These are phyloP conservation scores for Drosophila simulans DNA, from an alignment of 1,140 invertebrate species.

Conservation along the genomic window DNA sequence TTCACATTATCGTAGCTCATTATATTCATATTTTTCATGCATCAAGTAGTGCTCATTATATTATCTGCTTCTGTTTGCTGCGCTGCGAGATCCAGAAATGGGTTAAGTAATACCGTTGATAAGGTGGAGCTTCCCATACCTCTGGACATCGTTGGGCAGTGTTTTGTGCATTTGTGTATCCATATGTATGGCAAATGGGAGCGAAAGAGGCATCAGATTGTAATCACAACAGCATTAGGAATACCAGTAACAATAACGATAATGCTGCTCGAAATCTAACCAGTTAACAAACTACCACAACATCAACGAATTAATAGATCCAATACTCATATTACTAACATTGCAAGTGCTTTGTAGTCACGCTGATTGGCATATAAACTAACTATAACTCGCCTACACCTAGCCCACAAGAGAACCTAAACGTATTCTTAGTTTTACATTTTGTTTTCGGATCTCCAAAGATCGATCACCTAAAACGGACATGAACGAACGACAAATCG, in stretches of 20 bases:
- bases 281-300: conserved; percentile 36
- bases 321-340: conserved; percentile 48
- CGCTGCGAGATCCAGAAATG: conserved; percentile 5
- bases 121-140: background rate
- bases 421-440: conserved; percentile 12
- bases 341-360: conserved; percentile 68
- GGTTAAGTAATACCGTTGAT: background rate
- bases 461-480: background rate
- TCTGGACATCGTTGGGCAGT: conserved; percentile 11
- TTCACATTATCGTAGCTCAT: conserved; percentile 45
- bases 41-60: conserved; percentile 44
- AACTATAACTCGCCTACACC: conserved; percentile 35
- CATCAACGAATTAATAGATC: conserved; percentile 44
- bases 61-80: conserved; percentile 53
- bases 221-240: conserved; percentile 68
- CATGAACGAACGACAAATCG: background rate
- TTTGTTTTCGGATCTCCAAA: too few species aligned
- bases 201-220: conserved; percentile 84
- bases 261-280: conserved; percentile 42
- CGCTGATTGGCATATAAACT: conserved; percentile 67
- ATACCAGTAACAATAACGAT: conserved; percentile 45
- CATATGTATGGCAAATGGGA: conserved; percentile 83
- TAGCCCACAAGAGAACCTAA: background rate
- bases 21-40: conserved; percentile 21
- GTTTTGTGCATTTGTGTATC: conserved; percentile 64